Percentiles rank a stretch among this genome's conserved stretches.
phyloP scores from a whole-genome alignment of 2,797 vertebrate species.

The Lophotriccus pileatus region DNA sequence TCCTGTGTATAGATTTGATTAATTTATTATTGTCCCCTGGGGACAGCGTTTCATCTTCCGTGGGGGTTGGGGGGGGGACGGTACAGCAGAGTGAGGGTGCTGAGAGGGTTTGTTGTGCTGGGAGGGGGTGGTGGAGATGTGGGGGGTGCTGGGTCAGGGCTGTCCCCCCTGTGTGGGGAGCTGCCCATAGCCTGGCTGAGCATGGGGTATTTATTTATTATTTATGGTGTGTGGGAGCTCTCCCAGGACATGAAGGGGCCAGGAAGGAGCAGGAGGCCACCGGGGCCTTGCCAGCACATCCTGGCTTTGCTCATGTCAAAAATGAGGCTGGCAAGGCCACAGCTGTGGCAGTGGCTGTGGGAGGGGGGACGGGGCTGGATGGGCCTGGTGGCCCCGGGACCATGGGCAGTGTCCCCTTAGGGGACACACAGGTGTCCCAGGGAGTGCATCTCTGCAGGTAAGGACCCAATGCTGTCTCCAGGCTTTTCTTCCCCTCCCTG shows the following conservation, averaged over 20 bases:
- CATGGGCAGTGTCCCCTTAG: rapidly evolving
- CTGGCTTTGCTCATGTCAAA: not conserved
- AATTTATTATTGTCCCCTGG: conserved; percentile 65
- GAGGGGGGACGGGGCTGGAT: not conserved
- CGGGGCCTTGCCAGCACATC: not conserved
- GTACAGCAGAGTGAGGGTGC: not conserved
- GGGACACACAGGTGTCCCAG: not conserved
- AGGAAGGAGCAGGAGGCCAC: not conserved
- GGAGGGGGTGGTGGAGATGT: not conserved
- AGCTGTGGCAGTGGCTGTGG: not conserved
- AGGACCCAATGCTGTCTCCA: not conserved
- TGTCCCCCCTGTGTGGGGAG: not conserved
- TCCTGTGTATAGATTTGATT: conserved; percentile 58
- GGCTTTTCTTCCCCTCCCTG: not conserved
- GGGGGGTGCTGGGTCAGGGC: not conserved
- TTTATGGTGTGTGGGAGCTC: conserved; percentile 53
- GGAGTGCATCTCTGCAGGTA: not conserved
- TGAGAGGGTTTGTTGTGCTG: not conserved
- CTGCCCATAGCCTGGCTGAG: not conserved
- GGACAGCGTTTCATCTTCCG: not conserved
- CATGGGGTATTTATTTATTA: conserved; percentile 69
- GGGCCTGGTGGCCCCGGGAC: not conserved
- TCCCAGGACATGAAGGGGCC: not conserved
- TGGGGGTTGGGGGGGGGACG: not conserved
- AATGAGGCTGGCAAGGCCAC: not conserved